Base-by-base conservation (phyloP, 2,888 invertebrate species). In the Andrena trimmerana region DNA sequence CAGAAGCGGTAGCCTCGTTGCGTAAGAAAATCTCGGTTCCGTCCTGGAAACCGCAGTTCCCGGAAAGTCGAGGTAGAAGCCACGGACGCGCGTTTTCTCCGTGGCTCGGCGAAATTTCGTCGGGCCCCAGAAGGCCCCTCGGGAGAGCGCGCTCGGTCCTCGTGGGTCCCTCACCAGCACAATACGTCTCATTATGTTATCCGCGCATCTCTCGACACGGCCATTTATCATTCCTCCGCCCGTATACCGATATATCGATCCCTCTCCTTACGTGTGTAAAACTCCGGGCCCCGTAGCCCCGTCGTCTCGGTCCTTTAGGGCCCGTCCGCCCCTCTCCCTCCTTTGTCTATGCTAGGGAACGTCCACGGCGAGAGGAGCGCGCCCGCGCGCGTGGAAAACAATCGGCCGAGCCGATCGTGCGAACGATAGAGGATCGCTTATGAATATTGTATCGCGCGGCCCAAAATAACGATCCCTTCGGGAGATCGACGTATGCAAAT, bases 101-200 rank as follows among this genome's bases (percentile, higher is more conserved):
- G 52, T 75, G 76, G 70, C 76, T 70, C 68, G 59, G 82, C 77
- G 81, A 88, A 86, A 80, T 78, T 88, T 86, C 72, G 52, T 65
- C 36, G 66, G 76, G 67, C 27, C 76, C 72, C 48, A 63, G 59
- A 75, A 68, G 81, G 77, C 82, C 57, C 24, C 82, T 77, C 81
- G 60, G n/a, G 84, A 77, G 88, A 86, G 68, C 75, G 67, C 66
- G 54, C 74, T 67, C 63, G 83, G 83, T 84, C 86, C 83, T 75
- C 85, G 82, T 88, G 81, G 77, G 81, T 87, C 87, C 85, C 84
- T 78, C 84, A 79, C 83, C 81, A 87, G 89, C 90, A 92, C 92
- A 93, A 92, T 93, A 90, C 91, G 89, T 89, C 92, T 93, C 92
- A 92, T 93, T 93, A 92, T 92, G 92, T 91, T 93, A 92, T 92